These are phyloP conservation scores for Pristiophorus japonicus DNA, from an alignment of 2,113 vertebrate genomes.

Conservation along the genomic window DNA sequence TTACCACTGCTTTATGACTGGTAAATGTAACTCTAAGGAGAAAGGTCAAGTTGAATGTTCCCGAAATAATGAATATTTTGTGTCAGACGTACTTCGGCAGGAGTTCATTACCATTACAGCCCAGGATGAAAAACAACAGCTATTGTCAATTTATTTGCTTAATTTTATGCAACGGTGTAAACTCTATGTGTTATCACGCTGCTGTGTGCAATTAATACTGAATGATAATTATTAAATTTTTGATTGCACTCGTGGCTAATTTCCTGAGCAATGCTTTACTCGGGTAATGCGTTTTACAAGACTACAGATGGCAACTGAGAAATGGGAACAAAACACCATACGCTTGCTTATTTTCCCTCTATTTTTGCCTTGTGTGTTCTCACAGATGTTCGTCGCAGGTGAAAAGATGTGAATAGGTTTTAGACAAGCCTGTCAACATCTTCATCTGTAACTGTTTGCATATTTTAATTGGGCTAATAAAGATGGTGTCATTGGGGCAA, in stretches of 20 bases:
- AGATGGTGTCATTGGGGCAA: background rate
- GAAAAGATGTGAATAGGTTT: background rate
- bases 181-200: background rate
- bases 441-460: background rate
- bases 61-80: background rate
- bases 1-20: background rate
- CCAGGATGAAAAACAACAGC: background rate
- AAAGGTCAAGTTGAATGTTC: background rate
- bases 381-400: background rate
- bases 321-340: background rate
- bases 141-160: conserved; percentile 7
- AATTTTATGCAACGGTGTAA: background rate
- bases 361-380: background rate
- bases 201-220: background rate
- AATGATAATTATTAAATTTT: conserved; percentile 26
- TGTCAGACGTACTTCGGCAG: background rate
- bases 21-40: background rate
- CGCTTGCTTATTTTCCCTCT: background rate
- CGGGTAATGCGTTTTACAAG: background rate
- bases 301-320: conserved; percentile 10
- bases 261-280: conserved; percentile 26
- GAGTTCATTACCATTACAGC: background rate
- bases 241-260: conserved; percentile 1
- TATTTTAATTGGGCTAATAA: background rate
- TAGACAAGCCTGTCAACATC: background rate